These are phyloP conservation scores for Nebria brevicollis DNA, from an alignment of 2,888 invertebrate genomes.

Conservation along the genomic window DNA sequence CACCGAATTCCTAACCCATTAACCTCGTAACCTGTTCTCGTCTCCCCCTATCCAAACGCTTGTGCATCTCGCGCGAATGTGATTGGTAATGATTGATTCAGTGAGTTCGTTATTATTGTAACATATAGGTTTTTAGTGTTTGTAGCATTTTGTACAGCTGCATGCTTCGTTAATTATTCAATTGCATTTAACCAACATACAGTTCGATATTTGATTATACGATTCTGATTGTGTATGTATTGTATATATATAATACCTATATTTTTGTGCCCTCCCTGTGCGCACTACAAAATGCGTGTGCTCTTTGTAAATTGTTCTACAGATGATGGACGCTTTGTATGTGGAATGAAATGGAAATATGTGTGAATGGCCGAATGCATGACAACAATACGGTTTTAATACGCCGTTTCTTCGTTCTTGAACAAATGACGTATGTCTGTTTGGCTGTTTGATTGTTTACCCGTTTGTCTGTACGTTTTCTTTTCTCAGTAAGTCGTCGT, in stretches of 20 bases:
- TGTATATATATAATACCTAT: background rate
- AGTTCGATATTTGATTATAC: slow-evolving; percentile 40
- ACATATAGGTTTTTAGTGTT: slow-evolving; percentile 59
- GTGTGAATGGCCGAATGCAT: slow-evolving; percentile 3
- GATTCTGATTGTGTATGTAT: slow-evolving; percentile 42
- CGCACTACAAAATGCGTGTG: slow-evolving; percentile 35
- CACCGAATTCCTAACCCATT: background rate
- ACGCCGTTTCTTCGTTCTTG: background rate
- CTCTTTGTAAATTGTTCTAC: slow-evolving; percentile 53
- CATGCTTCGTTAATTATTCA: slow-evolving; percentile 59
- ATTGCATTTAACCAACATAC: slow-evolving; percentile 54
- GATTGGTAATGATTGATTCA: slow-evolving; percentile 16
- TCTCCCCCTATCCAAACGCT: slow-evolving; percentile 22
- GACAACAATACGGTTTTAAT: background rate
- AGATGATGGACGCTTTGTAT: slow-evolving; percentile 51
- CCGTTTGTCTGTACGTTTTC: slow-evolving; percentile 21
- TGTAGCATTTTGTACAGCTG: slow-evolving; percentile 63
- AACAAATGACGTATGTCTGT: slow-evolving; percentile 29
- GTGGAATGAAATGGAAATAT: slow-evolving; percentile 27
- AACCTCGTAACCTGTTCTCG: background rate
- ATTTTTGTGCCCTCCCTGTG: background rate
- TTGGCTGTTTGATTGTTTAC: slow-evolving; percentile 26
- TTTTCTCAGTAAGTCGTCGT: background rate
- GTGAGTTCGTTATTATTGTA: slow-evolving; percentile 37
- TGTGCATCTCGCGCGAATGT: slow-evolving; percentile 39